phyloP scores from a whole-genome alignment of 2,888 invertebrate species.

The Trissolcus brochymenae region DNA sequence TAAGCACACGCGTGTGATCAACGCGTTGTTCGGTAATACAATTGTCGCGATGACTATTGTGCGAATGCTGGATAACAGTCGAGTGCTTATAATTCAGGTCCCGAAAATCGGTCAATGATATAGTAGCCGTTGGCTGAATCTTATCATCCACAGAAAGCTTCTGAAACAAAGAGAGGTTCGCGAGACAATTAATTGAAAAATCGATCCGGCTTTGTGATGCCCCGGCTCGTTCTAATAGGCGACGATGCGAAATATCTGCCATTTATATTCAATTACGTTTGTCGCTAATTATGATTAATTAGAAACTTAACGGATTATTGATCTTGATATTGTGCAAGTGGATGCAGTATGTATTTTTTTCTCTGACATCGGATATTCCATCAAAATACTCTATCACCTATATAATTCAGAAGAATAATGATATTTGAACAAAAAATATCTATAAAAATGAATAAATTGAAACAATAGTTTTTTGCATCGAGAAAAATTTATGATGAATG shows the following conservation, averaged over 20 bases:
- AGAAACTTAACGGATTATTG: slow-evolving; percentile 5
- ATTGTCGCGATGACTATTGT: no score
- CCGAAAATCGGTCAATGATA: slow-evolving; percentile 24
- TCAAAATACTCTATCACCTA: no score
- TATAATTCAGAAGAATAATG: background rate
- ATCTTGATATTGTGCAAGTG: background rate
- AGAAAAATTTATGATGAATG: background rate
- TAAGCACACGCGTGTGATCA: no score
- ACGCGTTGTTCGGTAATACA: no score
- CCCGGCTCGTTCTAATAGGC: slow-evolving; percentile 10
- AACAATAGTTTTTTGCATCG: background rate
- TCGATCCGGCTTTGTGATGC: slow-evolving; percentile 29
- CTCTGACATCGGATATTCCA: background rate
- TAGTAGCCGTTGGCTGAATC: slow-evolving; percentile 14
- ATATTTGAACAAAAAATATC: background rate
- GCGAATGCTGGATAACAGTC: no score
- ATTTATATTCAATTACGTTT: slow-evolving; percentile 35
- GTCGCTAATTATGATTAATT: slow-evolving; percentile 33
- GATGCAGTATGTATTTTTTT: background rate
- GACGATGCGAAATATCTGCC: slow-evolving; percentile 13
- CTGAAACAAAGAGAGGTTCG: slow-evolving; percentile 32
- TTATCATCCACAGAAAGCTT: slow-evolving; percentile 18
- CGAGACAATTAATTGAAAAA: slow-evolving; percentile 42
- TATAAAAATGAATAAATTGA: background rate
- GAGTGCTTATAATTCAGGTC: no score